Base-by-base conservation (phyloP, 2,113 vertebrate species). In the Physeter macrocephalus region DNA sequence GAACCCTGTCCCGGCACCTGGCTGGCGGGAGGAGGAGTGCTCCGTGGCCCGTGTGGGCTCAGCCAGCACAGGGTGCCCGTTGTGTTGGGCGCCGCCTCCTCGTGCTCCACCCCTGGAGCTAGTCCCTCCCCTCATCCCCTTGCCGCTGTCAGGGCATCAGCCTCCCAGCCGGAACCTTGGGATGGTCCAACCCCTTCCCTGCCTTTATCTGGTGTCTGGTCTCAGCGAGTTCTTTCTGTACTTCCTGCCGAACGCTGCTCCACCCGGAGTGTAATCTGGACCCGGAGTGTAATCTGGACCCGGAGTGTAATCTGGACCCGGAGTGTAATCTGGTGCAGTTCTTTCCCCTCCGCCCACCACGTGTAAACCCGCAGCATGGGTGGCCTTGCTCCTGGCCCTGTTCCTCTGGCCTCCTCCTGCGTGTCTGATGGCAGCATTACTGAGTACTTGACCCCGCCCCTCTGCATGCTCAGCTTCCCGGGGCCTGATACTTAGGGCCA, bases 261-360 rank as follows among this genome's bases (percentile, higher is more conserved):
- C n/a, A n/a, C n/a, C n/a, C n/a, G n/a, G n/a, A n/a, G n/a, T n/a
- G 25, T 64, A 6, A 18, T 12, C 10, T 5, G 72, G n/a, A n/a
- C n/a, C n/a, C n/a, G n/a, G n/a, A n/a, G n/a, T n/a, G 25, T 64
- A 6, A 18, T 12, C 10, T 5, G 72, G n/a, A n/a, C n/a, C n/a
- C n/a, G n/a, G n/a, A n/a, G n/a, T n/a, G 25, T 64, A 6, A 18
- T 12, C 10, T 5, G 72, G n/a, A n/a, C n/a, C n/a, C n/a, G n/a
- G n/a, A n/a, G n/a, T n/a, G 25, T 64, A 6, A 18, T 12, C 10
- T 5, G 72, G n/a, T 1, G 0, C 0, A 1, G 61, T n/a, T 17
- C 27, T 17, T 17, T 71, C 54, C 12, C 11, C 3, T 46, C 34
- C 1, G 3, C 20, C 27, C 20, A 2, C 18, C 5, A 1, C 49